Conservation (phyloP, 2,113 vertebrate species). For the Ictalurus punctatus region DNA sequence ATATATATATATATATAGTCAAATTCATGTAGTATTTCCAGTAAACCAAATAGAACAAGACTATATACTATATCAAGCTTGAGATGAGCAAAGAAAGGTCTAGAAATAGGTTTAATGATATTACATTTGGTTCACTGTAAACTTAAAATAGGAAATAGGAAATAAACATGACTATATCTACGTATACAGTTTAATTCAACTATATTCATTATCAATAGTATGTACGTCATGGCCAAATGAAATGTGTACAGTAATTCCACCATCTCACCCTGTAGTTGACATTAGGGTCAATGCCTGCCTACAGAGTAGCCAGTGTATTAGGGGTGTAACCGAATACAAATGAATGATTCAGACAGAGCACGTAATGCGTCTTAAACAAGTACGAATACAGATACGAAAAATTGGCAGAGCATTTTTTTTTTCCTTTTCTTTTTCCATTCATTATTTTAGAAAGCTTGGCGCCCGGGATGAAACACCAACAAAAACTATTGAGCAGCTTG, state of each 20-base stretch:
- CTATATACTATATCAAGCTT: background rate
- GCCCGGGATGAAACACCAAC: background rate
- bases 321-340: background rate
- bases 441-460: background rate
- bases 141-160: background rate
- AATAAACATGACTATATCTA: background rate
- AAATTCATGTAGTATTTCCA: background rate
- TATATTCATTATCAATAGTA: background rate
- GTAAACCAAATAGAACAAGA: background rate
- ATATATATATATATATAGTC: too few species aligned
- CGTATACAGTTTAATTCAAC: background rate
- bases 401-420: background rate
- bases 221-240: background rate
- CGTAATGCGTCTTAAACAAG: background rate
- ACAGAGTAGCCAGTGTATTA: background rate
- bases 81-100: background rate
- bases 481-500: background rate
- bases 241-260: background rate
- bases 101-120: background rate
- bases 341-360: background rate
- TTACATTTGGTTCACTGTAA: background rate
- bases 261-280: background rate
- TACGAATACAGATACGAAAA: background rate
- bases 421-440: background rate
- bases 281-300: background rate